Evolutionary conservation across 2,113 vertebrate genomes (phyloP).

Genomic region (Cyphomyrus discorhynchus): DNA sequence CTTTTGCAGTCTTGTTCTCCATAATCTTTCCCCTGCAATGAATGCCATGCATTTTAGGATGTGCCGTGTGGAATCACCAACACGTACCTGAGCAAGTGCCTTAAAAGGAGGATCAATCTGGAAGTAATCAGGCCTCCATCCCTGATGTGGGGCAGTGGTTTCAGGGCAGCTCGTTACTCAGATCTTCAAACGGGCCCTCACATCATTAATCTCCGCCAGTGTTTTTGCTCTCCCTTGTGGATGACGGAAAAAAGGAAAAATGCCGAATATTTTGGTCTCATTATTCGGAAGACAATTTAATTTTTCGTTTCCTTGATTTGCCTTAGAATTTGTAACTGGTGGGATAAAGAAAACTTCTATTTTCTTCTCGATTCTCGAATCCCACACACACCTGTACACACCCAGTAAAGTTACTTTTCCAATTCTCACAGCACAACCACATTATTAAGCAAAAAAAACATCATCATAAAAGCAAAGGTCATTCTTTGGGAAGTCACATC

Average conservation of each 20-base stretch:
- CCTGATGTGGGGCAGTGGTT: not conserved
- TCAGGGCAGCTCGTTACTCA: slow-evolving; percentile 13
- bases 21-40: not conserved
- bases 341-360: not conserved
- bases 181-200: slow-evolving; percentile 7
- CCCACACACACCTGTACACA: not conserved
- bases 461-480: not conserved
- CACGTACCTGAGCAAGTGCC: not conserved
- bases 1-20: not conserved
- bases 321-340: not conserved
- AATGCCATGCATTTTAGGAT: not conserved
- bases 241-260: not conserved
- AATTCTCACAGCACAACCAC: not conserved
- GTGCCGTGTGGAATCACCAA: not conserved
- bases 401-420: not conserved
- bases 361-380: not conserved
- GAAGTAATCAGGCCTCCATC: not conserved
- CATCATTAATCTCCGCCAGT: slow-evolving; percentile 16
- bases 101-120: not conserved
- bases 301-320: not conserved
- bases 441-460: not conserved
- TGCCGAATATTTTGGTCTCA: not conserved
- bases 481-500: not conserved
- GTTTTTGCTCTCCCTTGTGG: not conserved
- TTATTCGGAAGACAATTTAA: not conserved